Evolutionary conservation across 2,113 vertebrate genomes (phyloP).

Genomic region (Xenopus tropicalis): DNA sequence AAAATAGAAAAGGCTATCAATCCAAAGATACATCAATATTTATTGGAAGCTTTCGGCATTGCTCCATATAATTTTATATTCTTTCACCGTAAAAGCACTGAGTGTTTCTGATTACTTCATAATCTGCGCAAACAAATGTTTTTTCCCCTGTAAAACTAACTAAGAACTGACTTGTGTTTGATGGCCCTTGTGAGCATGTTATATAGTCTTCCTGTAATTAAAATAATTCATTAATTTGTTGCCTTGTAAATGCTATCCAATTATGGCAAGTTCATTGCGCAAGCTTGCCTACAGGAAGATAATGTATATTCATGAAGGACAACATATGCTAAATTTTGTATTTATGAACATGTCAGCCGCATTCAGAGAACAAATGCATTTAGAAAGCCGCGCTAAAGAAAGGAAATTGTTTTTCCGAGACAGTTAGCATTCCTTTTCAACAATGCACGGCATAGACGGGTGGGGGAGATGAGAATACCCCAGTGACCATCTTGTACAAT

Average conservation of each 20-base stretch:
- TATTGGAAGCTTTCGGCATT: conserved; percentile 39
- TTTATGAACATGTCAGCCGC: conserved; percentile 27
- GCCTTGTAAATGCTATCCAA: conserved; percentile 36
- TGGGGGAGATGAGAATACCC: neutral
- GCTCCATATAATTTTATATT: conserved; percentile 43
- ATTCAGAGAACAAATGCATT: conserved; percentile 1
- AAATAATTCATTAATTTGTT: conserved; percentile 38
- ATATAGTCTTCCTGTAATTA: conserved; percentile 45
- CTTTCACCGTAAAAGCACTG: conserved; percentile 38
- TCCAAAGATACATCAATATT: conserved; percentile 38
- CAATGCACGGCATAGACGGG: neutral
- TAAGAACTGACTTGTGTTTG: conserved; percentile 39
- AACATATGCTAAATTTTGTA: conserved; percentile 40
- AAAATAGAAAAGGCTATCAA: conserved; percentile 42
- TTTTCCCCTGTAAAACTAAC: conserved; percentile 37
- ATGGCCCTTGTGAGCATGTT: conserved; percentile 44
- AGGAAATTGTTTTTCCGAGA: neutral
- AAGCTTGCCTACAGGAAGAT: conserved; percentile 39
- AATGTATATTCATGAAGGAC: conserved; percentile 42
- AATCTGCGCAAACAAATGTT: conserved; percentile 41
- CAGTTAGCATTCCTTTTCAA: neutral
- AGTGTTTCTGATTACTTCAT: conserved; percentile 44
- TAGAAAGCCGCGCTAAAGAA: conserved; percentile 5
- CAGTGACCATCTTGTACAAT: neutral
- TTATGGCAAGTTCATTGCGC: conserved; percentile 37